Conservation (phyloP, 2,113 vertebrate genomes). For the Hydrolagus affinis region DNA sequence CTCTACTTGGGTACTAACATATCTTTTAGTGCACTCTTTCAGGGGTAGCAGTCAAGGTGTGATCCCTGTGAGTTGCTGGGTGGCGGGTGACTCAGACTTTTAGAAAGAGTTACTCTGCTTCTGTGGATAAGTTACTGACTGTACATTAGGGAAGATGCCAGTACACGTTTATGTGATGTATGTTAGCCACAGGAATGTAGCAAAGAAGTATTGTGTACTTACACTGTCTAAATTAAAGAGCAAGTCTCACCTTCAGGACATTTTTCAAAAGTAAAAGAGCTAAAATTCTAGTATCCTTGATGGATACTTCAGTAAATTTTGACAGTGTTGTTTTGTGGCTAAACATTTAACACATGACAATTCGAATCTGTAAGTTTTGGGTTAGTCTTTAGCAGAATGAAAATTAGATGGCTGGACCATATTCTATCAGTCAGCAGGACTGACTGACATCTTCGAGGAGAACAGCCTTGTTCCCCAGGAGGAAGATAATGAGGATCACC, state of each 20-base stretch:
- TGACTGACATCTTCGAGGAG: too few species aligned
- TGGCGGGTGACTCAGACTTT: background rate
- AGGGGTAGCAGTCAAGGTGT: slow-evolving; percentile 33
- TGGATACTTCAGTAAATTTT: too few species aligned
- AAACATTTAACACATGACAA: too few species aligned
- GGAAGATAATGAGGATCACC: too few species aligned
- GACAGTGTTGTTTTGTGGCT: too few species aligned
- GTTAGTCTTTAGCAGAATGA: too few species aligned
- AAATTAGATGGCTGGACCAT: too few species aligned
- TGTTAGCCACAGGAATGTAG: background rate
- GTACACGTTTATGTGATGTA: too few species aligned
- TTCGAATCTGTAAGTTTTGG: too few species aligned
- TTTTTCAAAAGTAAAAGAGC: background rate
- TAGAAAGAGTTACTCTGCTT: background rate
- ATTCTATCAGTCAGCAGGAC: too few species aligned
- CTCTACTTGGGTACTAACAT: slow-evolving; percentile 43
- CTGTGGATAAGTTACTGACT: background rate
- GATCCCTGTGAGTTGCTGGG: background rate
- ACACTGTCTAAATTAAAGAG: background rate
- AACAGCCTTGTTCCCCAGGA: too few species aligned
- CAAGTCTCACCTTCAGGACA: background rate
- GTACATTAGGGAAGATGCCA: background rate
- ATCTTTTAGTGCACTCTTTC: slow-evolving; percentile 33
- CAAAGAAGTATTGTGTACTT: background rate
- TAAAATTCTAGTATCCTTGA: too few species aligned